phyloP scores from a whole-genome alignment of 1,140 invertebrate species.

The Euura lappo region DNA sequence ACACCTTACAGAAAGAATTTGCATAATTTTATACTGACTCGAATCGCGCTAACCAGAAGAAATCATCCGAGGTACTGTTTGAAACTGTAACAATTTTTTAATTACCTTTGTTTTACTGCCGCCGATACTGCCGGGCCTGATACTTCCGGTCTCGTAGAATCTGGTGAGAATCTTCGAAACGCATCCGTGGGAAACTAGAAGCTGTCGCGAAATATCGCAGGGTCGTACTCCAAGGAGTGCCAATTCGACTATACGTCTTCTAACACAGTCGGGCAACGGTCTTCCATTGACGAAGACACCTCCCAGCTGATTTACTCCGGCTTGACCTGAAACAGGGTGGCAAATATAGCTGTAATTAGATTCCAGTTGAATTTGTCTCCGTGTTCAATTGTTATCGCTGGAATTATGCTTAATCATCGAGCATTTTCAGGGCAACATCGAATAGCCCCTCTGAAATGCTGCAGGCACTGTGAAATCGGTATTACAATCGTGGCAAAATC shows the following conservation, averaged over 20 bases:
- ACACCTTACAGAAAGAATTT: not conserved
- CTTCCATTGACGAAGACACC: constrained; percentile 96
- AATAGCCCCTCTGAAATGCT: too few species aligned
- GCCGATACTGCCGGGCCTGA: constrained; percentile 88
- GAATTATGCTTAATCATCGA: too few species aligned
- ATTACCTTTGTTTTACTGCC: constrained; percentile 90
- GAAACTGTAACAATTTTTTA: constrained; percentile 5
- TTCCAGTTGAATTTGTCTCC: too few species aligned
- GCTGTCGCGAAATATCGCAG: constrained; percentile 93
- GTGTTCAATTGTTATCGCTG: too few species aligned
- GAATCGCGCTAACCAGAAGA: too few species aligned
- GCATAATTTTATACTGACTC: not conserved
- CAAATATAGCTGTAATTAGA: too few species aligned
- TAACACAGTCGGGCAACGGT: constrained; percentile 91
- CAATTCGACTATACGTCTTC: constrained; percentile 91
- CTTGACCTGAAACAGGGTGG: constrained; percentile 74
- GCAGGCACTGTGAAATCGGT: too few species aligned
- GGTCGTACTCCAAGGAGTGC: constrained; percentile 90
- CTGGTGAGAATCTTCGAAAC: constrained; percentile 97
- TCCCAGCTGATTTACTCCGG: constrained; percentile 94
- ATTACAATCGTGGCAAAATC: too few species aligned
- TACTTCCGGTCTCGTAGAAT: constrained; percentile 94
- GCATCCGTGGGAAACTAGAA: constrained; percentile 94
- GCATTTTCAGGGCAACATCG: too few species aligned
- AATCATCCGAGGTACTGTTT: too few species aligned